Evolutionary conservation across 2,888 invertebrate genomes (phyloP).

Genomic region (Stenichneumon culpator): DNA sequence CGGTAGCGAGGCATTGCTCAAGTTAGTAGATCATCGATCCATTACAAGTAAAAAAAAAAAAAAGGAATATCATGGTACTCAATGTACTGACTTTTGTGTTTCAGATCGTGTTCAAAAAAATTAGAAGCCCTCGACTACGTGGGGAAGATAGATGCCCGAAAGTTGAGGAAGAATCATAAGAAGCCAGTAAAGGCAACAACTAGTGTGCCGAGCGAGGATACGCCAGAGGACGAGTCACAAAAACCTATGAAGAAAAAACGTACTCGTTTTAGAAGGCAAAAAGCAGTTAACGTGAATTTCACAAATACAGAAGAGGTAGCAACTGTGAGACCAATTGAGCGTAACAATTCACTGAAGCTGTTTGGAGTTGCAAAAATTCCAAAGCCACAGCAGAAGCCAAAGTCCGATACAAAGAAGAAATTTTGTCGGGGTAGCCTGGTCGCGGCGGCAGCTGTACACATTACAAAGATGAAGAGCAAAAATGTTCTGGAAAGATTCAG

Average conservation of each 20-base stretch:
- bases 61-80: neutral
- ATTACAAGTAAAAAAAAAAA: neutral
- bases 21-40: conserved; percentile 82
- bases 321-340: conserved; percentile 70
- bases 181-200: conserved; percentile 71
- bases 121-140: conserved; percentile 83
- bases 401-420: conserved; percentile 78
- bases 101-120: conserved; percentile 90
- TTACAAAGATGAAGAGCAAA: conserved; percentile 72
- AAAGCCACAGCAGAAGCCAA: conserved; percentile 71
- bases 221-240: conserved; percentile 73
- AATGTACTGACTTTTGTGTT: conserved; percentile 9
- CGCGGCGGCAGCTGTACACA: conserved; percentile 85
- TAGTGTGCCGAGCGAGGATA: conserved; percentile 71
- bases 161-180: conserved; percentile 72
- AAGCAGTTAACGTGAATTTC: conserved; percentile 72
- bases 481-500: conserved; percentile 68
- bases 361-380: conserved; percentile 74
- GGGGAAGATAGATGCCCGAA: conserved; percentile 69
- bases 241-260: conserved; percentile 79
- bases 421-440: conserved; percentile 88
- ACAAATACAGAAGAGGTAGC: conserved; percentile 63
- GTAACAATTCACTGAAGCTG: conserved; percentile 78
- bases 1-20: conserved; percentile 87
- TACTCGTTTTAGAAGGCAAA: conserved; percentile 76